These are phyloP conservation scores for Lapara coniferarum DNA, from an alignment of 2,888 invertebrate species.

Conservation along the genomic window DNA sequence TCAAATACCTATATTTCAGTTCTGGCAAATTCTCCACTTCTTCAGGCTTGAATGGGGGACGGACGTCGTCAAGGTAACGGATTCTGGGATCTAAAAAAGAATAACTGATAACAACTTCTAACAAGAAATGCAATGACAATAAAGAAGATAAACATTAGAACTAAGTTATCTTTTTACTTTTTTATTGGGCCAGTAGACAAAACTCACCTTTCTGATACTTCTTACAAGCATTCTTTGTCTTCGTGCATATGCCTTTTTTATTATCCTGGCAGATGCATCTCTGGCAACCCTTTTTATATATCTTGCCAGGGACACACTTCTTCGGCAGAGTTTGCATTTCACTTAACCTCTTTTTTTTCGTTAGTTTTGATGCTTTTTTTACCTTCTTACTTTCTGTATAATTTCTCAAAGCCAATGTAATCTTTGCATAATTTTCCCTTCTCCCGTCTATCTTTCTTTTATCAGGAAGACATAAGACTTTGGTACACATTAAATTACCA, in stretches of 20 bases:
- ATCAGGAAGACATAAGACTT: constrained; percentile 57
- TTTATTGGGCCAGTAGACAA: background rate
- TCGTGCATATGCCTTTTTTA: constrained; percentile 40
- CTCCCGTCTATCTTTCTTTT: constrained; percentile 4
- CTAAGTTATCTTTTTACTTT: too few species aligned
- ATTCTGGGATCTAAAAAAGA: background rate
- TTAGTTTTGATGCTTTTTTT: background rate
- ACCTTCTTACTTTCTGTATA: background rate
- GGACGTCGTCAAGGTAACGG: constrained; percentile 40
- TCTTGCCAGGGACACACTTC: constrained; percentile 56
- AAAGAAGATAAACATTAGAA: too few species aligned
- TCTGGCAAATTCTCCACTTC: constrained; percentile 39
- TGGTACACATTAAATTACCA: constrained; percentile 63
- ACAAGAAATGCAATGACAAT: too few species aligned
- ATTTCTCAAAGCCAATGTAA: background rate
- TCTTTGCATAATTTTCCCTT: background rate
- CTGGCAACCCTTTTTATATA: constrained; percentile 53
- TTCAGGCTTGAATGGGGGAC: constrained; percentile 33
- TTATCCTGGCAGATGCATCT: constrained; percentile 57
- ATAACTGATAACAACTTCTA: background rate
- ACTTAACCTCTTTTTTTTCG: constrained; percentile 17
- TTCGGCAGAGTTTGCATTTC: constrained; percentile 36
- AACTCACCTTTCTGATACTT: constrained; percentile 35
- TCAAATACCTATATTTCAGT: constrained; percentile 44
- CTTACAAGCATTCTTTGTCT: constrained; percentile 36